These are phyloP conservation scores for Otolemur crassicaudatus DNA, from an alignment of 2,797 vertebrate species.

Conservation along the genomic window DNA sequence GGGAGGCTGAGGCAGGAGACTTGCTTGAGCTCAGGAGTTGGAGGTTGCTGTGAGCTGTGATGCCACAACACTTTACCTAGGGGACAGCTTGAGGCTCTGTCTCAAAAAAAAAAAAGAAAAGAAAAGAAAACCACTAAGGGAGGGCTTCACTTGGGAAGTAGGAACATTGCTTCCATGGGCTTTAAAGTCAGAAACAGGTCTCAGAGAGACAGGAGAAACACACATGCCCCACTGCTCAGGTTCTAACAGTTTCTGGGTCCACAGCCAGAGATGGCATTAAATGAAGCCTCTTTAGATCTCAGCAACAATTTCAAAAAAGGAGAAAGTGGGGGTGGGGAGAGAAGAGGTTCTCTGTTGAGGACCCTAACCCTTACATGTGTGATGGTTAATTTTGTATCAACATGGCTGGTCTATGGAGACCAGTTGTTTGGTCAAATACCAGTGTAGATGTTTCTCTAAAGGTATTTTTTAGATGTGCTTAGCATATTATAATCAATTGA, in stretches of 20 bases:
- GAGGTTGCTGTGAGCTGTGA: too few relatives aligned
- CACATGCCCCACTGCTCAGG: background rate
- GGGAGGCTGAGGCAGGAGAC: too few relatives aligned
- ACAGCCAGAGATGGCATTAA: background rate
- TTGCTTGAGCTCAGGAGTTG: too few relatives aligned
- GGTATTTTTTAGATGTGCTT: constrained; percentile 10
- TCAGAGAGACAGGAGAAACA: background rate
- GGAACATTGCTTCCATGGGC: background rate
- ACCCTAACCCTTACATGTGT: background rate
- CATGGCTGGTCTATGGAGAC: background rate
- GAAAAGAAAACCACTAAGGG: background rate
- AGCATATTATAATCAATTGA: constrained; percentile 5
- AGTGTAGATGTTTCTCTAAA: background rate
- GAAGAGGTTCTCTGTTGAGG: background rate
- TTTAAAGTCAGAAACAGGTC: constrained; percentile 38
- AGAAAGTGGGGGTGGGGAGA: background rate
- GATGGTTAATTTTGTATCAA: background rate
- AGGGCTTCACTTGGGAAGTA: background rate
- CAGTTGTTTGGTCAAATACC: background rate
- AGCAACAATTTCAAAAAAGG: background rate
- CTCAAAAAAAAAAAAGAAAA: too few relatives aligned
- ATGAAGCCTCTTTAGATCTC: background rate
- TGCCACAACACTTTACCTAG: too few relatives aligned
- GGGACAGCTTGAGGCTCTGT: too few relatives aligned
- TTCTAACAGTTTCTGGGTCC: background rate